Base-by-base conservation (phyloP, 1,140 invertebrate genomes). In the Bicyclus anynana region DNA sequence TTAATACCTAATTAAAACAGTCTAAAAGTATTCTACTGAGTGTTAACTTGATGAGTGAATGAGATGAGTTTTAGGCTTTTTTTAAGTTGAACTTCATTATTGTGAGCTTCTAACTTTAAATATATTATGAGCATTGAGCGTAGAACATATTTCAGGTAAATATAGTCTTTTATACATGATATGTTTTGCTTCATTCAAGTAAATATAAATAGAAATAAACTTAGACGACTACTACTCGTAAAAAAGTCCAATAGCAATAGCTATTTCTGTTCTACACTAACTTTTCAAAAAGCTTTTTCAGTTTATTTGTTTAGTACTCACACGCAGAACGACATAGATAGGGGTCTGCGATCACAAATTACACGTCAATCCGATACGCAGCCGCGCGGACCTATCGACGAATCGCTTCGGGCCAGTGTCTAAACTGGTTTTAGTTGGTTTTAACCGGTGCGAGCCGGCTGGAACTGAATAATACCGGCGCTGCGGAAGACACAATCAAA, bases 341-440 rank as follows among this genome's bases (percentile, higher is more conserved):
- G 62, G 59, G 61, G 59, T 53, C 56, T 65, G 62, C 49, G 67
- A 63, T 61, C 63, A 62, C 69, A 66, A 72, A 69, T 72, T 69
- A 75, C 64, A 76, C 67, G 78, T 84, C 80, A 81, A 74, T 80
- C 80, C 68, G 62, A 78, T 77, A 70, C 61, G 50, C 74, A 72
- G 67, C 65, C 65, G 71, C 73, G 77, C 74, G 71, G 60, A 65
- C 64, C 62, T 65, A 62, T 53, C 62, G 35, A 51, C 65, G 65
- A 64, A 63, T 53, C 64, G 72, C 72, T 61, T 52, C 63, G 44
- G 67, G 72, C 67, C 65, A 67, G 69, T 17, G 37, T 61, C 66
- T 44, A 51, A 57, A 56, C 59, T 40, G 72, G 65, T 64, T 60
- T 53, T 52, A 69, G 53, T 20, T 44, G 40, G 40, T 44, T 44